Percentiles rank a stretch among this genome's conserved stretches.
These are phyloP conservation scores for Acleris laterana DNA, from an alignment of 2,888 invertebrate species.

Conservation along the genomic window DNA sequence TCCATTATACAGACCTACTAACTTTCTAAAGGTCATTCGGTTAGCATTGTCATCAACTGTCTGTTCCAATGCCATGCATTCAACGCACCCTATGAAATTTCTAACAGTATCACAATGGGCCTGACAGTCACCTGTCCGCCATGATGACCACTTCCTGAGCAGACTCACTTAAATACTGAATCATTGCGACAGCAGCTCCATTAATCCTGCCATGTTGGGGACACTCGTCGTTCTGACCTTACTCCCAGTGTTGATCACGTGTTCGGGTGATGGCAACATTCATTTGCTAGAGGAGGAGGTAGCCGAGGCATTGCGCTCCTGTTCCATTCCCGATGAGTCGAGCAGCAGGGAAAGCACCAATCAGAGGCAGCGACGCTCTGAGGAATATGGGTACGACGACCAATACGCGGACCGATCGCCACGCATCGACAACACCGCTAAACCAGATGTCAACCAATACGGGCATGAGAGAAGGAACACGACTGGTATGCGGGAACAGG, in stretches of 20 bases:
- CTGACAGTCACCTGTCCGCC: slow-evolving; percentile 59
- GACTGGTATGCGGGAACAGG: slow-evolving; percentile 54
- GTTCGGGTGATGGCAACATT: slow-evolving; percentile 71
- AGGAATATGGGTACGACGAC: slow-evolving; percentile 43
- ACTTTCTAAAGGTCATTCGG: slow-evolving; percentile 28
- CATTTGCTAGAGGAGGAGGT: slow-evolving; percentile 73
- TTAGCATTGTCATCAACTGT: slow-evolving; percentile 17
- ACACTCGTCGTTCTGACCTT: slow-evolving; percentile 50
- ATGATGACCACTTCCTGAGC: slow-evolving; percentile 49
- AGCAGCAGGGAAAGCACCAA: slow-evolving; percentile 39
- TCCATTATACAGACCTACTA: neutral
- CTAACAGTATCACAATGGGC: slow-evolving; percentile 39
- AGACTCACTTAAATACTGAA: slow-evolving; percentile 20
- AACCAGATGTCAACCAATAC: slow-evolving; percentile 56
- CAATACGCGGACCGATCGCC: slow-evolving; percentile 41
- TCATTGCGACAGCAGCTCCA: slow-evolving; percentile 34
- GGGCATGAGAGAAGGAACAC: slow-evolving; percentile 61
- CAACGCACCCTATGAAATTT: slow-evolving; percentile 12
- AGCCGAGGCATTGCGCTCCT: slow-evolving; percentile 63
- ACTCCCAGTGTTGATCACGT: slow-evolving; percentile 54
- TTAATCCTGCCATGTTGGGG: slow-evolving; percentile 52
- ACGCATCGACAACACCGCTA: slow-evolving; percentile 58
- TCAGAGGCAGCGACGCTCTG: slow-evolving; percentile 51
- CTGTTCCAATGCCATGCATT: slow-evolving; percentile 10
- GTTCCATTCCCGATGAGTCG: slow-evolving; percentile 46